Evolutionary conservation across 2,797 vertebrate genomes (phyloP), one percentile per base, ranked within the genome.

Genomic region (Acanthiza pusilla): DNA sequence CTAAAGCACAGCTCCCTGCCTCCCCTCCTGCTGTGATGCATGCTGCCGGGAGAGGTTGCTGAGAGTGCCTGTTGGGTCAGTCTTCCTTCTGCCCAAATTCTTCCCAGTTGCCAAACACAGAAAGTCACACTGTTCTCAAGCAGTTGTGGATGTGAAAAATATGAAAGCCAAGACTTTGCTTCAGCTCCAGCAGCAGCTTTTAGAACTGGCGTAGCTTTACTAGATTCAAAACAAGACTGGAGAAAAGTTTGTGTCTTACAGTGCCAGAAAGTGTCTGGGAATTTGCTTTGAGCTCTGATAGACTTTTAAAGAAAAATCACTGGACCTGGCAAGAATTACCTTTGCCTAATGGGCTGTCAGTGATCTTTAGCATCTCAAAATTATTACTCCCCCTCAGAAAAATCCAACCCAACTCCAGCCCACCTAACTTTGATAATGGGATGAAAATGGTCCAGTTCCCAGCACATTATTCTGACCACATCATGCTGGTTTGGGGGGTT

Each of bases 121-220:
- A 88, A 72, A 78, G 89, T 93, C 95, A 94, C 88, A 55, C 71
- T 96, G 76, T 88, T 97, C 96, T 96, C 94, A 91, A 91, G 92
- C 66, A 95, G 92, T 88, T 87, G 63, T 80, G 60, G 66, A 92
- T 93, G 71, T 62, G 54, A 92, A 96, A 96, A 95, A 38, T 66
- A 40, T 43, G 47, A 76, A 93, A 95, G 93, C 77, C 92, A 88
- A 95, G 91, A 75, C 53, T 85, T 91, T 12, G 10, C 89, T 95
- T 96, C 67, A 67, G 80, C 47, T 96, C 86, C 88, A 94, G 85
- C 70, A 96, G 88, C 89, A 94, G 78, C 72, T 93, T 96, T 96
- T 87, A 63, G 53, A 95, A 67, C 63, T 78, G 78, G 48, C 51
- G 23, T 82, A 54, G 43, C 51, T 75, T 95, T 67, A 85, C 85